Conservation (phyloP, 1,140 invertebrate genomes). For the Brachionus rotundiformis region DNA sequence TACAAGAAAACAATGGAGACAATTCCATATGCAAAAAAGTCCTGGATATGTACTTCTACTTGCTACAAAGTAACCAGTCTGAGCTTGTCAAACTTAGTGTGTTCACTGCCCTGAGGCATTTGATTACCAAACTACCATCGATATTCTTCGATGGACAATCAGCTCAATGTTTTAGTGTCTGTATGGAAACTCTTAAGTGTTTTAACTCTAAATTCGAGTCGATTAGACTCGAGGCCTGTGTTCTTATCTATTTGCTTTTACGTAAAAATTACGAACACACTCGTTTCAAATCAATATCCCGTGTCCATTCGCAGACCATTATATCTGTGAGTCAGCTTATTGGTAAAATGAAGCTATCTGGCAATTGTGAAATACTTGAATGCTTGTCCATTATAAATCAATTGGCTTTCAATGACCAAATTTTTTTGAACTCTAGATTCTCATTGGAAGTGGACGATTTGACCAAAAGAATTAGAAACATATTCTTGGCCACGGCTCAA, state of each 20-base stretch:
- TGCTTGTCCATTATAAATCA: slow-evolving; percentile 86
- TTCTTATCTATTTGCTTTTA: slow-evolving; percentile 85
- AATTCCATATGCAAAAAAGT: slow-evolving; percentile 77
- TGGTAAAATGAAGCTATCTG: slow-evolving; percentile 79
- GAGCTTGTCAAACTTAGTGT: slow-evolving; percentile 84
- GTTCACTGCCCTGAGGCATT: slow-evolving; percentile 83
- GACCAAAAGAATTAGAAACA: slow-evolving; percentile 84
- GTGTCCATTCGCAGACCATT: slow-evolving; percentile 81
- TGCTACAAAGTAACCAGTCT: slow-evolving; percentile 83
- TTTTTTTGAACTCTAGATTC: slow-evolving; percentile 64
- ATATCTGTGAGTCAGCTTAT: slow-evolving; percentile 88
- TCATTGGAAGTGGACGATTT: slow-evolving; percentile 85
- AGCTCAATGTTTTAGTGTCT: slow-evolving; percentile 18
- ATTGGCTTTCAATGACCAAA: slow-evolving; percentile 78
- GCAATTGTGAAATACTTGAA: slow-evolving; percentile 85
- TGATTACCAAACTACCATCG: slow-evolving; percentile 84
- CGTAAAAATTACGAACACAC: slow-evolving; percentile 85
- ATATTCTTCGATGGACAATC: slow-evolving; percentile 67
- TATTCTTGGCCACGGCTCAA: slow-evolving; percentile 87
- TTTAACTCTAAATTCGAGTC: slow-evolving; percentile 78
- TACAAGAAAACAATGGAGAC: slow-evolving; percentile 72
- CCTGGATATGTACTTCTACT: slow-evolving; percentile 78
- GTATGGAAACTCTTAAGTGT: slow-evolving; percentile 69
- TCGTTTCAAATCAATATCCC: slow-evolving; percentile 78
- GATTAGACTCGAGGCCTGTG: slow-evolving; percentile 82